phyloP scores from a whole-genome alignment of 2,113 vertebrate species.

The Lagopus muta region DNA sequence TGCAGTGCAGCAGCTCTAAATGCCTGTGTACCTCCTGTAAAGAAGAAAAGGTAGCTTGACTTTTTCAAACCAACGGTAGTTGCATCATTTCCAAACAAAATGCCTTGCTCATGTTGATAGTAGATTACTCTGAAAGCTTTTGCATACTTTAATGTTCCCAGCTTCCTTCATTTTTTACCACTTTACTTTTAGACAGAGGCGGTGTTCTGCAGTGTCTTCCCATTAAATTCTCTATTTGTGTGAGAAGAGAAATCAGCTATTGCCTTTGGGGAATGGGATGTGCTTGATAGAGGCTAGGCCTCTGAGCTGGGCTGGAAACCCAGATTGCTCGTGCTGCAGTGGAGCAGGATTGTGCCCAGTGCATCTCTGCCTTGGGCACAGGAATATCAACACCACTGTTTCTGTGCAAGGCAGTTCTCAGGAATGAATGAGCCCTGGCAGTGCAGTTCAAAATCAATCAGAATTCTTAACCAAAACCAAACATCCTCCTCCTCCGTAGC shows the following conservation, averaged over 20 bases:
- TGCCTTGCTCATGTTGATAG: neutral
- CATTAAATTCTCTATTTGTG: neutral
- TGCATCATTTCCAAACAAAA: neutral
- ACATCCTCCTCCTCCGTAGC: neutral
- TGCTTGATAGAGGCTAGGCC: neutral
- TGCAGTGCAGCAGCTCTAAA: neutral
- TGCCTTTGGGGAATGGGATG: neutral
- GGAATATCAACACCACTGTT: neutral
- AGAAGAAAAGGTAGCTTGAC: neutral
- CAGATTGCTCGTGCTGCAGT: rapidly evolving
- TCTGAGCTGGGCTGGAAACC: neutral
- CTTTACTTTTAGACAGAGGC: neutral
- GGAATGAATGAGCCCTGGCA: slow-evolving; percentile 8
- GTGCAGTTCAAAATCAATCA: neutral
- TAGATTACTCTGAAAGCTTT: neutral
- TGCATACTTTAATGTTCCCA: rapidly evolving
- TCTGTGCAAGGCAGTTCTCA: neutral
- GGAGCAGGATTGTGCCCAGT: neutral
- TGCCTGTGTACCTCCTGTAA: neutral
- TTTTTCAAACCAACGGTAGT: neutral
- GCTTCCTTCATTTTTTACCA: neutral
- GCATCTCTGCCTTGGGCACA: neutral
- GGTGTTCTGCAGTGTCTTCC: neutral
- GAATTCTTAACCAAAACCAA: slow-evolving; percentile 34
- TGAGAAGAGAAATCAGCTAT: neutral